phyloP scores from a whole-genome alignment of 2,113 vertebrate species.

The Melanostigma gelatinosum region DNA sequence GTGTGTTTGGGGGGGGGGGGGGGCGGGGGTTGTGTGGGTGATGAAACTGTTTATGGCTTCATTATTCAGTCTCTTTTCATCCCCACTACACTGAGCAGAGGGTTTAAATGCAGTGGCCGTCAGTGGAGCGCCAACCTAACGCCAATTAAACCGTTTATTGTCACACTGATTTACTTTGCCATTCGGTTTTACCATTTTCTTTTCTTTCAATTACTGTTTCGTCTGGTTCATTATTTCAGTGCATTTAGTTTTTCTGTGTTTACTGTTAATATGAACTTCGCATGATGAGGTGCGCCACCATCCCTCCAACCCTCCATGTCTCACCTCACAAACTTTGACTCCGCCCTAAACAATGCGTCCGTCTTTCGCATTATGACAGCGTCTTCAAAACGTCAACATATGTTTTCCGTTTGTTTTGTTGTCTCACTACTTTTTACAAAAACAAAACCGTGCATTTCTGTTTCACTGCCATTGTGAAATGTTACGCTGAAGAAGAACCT shows the following conservation, averaged over 20 bases:
- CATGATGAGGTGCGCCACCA: conserved; percentile 40
- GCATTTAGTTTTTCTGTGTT: conserved; percentile 26
- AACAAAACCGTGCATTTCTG: conserved; percentile 1
- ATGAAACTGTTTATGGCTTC: conserved; percentile 33
- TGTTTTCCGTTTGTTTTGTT: neutral
- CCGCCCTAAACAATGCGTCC: conserved; percentile 54
- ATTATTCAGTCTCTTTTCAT: conserved; percentile 39
- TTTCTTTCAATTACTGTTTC: neutral
- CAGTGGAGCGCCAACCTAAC: conserved; percentile 1
- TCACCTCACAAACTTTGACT: conserved; percentile 76
- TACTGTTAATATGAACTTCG: conserved; percentile 18
- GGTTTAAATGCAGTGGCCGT: conserved; percentile 11
- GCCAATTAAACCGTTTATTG: neutral
- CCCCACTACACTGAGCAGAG: neutral
- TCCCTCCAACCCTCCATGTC: conserved; percentile 49
- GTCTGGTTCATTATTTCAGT: conserved; percentile 2
- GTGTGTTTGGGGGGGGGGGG: neutral
- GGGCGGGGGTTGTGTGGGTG: conserved; percentile 1
- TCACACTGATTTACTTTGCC: conserved; percentile 22
- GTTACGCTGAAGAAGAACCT: neutral
- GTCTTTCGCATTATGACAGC: conserved; percentile 21
- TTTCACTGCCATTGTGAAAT: neutral
- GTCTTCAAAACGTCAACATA: neutral
- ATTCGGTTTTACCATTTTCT: neutral
- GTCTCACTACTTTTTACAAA: neutral